Evolutionary conservation across 2,888 invertebrate genomes (phyloP).

Genomic region (Acanthosepion lycidas): DNA sequence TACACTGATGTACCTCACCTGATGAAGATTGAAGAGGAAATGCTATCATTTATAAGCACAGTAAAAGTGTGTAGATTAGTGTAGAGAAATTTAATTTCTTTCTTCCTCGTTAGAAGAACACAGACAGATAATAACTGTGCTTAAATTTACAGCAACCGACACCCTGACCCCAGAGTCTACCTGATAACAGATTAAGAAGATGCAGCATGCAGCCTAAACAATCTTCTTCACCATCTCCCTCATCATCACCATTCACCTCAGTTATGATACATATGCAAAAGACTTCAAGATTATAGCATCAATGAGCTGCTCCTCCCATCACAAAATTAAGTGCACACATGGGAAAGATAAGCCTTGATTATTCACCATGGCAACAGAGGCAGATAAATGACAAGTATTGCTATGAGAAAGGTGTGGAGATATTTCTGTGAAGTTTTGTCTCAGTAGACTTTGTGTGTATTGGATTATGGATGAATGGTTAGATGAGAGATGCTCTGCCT

Average conservation of each 20-base stretch:
- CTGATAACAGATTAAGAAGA: neutral
- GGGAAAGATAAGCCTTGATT: neutral
- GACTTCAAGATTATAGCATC: too few relatives aligned
- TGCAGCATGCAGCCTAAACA: neutral
- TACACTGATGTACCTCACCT: too few relatives aligned
- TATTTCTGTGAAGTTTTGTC: neutral
- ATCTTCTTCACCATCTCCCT: neutral
- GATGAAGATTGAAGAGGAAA: too few relatives aligned
- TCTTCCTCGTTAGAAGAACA: too few relatives aligned
- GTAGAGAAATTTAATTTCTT: too few relatives aligned
- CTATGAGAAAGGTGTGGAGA: neutral
- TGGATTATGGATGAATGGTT: too few relatives aligned
- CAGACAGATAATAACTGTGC: too few relatives aligned
- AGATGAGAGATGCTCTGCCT: too few relatives aligned
- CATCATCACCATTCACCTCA: neutral
- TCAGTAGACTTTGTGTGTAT: neutral
- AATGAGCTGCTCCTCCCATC: neutral
- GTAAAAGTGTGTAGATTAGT: too few relatives aligned
- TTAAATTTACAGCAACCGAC: neutral
- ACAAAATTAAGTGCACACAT: neutral
- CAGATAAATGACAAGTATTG: neutral
- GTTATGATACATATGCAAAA: too few relatives aligned
- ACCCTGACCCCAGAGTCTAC: neutral
- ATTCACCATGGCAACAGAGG: slow-evolving; percentile 10
- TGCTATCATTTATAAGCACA: too few relatives aligned